Percentiles rank a stretch among this genome's conserved stretches.
These are phyloP conservation scores for Dolomedes plantarius DNA, from an alignment of 2,888 invertebrate genomes.

Conservation along the genomic window DNA sequence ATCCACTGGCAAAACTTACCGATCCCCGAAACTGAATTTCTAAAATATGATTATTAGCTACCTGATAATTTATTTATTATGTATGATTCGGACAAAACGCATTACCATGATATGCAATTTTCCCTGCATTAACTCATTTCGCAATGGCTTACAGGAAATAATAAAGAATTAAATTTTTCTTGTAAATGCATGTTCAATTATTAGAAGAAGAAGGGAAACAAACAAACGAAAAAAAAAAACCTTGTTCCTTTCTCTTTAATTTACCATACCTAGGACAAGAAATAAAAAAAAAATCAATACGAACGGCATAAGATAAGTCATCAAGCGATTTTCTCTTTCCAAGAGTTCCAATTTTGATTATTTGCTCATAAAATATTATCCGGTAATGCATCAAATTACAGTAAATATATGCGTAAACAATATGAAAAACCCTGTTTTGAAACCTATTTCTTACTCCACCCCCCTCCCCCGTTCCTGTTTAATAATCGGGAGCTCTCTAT, in stretches of 20 bases:
- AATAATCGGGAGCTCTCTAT: background rate
- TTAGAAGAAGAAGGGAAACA: too few species aligned
- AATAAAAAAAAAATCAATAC: background rate
- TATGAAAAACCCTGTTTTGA: background rate
- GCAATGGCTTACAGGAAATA: background rate
- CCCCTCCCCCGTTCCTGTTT: background rate
- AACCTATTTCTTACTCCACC: background rate
- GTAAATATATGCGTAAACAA: constrained; percentile 13
- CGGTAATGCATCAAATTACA: constrained; percentile 16
- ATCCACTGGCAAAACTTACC: too few species aligned
- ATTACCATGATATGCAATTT: background rate
- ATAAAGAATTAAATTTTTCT: constrained; percentile 4
- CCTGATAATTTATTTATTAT: constrained; percentile 2
- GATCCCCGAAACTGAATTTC: too few species aligned
- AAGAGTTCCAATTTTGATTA: constrained; percentile 3
- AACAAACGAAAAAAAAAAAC: too few species aligned
- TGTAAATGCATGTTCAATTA: constrained; percentile 9
- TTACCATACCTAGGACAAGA: background rate
- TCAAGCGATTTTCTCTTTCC: background rate
- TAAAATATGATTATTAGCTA: background rate
- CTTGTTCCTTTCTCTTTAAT: background rate
- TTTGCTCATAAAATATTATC: background rate
- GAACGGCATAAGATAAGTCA: background rate
- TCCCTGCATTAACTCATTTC: background rate
- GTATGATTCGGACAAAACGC: background rate